Evolutionary conservation across 2,113 vertebrate species (phyloP).

Genomic region (Nymphicus hollandicus): DNA sequence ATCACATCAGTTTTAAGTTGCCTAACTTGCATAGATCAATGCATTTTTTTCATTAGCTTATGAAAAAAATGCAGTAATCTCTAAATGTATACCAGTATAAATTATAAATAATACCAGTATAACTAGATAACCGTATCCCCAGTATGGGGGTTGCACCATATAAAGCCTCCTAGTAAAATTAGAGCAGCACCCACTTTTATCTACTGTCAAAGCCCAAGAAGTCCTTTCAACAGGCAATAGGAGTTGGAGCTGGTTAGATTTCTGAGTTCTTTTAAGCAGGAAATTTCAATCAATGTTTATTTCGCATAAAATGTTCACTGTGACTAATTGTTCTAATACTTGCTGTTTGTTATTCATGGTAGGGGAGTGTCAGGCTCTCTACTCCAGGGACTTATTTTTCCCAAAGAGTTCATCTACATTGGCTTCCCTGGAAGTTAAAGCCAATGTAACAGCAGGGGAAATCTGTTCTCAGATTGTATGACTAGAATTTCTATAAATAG

Average conservation of each 20-base stretch:
- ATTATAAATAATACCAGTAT: background rate
- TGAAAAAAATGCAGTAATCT: background rate
- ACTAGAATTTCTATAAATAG: slow-evolving; percentile 47
- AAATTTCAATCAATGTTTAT: background rate
- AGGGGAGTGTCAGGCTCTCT: background rate
- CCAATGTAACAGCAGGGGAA: slow-evolving; percentile 28
- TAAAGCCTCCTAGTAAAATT: background rate
- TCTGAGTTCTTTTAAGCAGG: background rate
- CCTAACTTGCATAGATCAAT: background rate
- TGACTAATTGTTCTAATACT: slow-evolving; percentile 14
- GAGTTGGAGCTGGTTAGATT: background rate
- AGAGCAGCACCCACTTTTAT: background rate
- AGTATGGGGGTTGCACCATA: rapidly evolving
- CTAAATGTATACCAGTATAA: background rate
- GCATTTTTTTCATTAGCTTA: background rate
- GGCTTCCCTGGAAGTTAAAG: slow-evolving; percentile 20
- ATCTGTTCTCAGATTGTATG: slow-evolving; percentile 20
- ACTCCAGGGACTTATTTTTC: background rate
- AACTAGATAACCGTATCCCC: background rate
- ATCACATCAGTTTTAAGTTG: background rate
- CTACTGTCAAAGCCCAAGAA: background rate
- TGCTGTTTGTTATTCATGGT: slow-evolving; percentile 19
- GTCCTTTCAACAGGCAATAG: background rate
- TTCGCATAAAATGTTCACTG: background rate
- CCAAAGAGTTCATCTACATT: background rate